Conservation (phyloP, 2,113 vertebrate genomes). For the Eretmochelys imbricata region DNA sequence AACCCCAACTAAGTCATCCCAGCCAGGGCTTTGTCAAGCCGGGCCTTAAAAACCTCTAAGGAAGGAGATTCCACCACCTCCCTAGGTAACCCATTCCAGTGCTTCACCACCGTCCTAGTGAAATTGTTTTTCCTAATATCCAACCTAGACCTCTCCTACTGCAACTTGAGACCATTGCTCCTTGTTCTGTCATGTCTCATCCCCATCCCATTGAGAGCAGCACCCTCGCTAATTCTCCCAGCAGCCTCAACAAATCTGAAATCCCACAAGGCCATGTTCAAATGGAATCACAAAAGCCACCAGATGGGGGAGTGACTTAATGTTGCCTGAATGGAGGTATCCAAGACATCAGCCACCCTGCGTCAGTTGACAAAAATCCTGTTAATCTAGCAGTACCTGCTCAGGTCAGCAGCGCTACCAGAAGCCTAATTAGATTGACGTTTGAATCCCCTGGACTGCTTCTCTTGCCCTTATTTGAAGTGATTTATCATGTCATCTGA, state of each 20-base stretch:
- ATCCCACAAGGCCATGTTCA: accelerated
- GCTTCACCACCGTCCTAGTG: too few species aligned
- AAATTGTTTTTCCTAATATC: too few species aligned
- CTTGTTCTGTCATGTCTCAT: not conserved
- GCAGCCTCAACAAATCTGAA: accelerated
- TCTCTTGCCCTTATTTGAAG: constrained; percentile 57
- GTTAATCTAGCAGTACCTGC: not conserved
- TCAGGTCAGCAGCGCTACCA: not conserved
- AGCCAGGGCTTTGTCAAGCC: too few species aligned
- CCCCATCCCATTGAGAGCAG: not conserved
- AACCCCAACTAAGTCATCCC: too few species aligned
- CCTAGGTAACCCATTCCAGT: too few species aligned
- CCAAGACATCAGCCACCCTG: not conserved
- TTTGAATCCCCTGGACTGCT: constrained; percentile 57
- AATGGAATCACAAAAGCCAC: not conserved
- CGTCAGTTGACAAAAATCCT: not conserved
- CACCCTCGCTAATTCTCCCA: not conserved
- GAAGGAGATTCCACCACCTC: too few species aligned
- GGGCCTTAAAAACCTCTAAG: too few species aligned
- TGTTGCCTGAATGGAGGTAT: not conserved
- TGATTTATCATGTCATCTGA: constrained; percentile 64
- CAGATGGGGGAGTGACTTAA: not conserved
- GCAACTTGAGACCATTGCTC: too few species aligned
- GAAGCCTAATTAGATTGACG: constrained; percentile 50
- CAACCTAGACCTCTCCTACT: too few species aligned